Percentiles rank a stretch among this genome's conserved stretches.
Evolutionary conservation across 2,113 vertebrate species (phyloP).

Genomic region (Atlantisia rogersi): DNA sequence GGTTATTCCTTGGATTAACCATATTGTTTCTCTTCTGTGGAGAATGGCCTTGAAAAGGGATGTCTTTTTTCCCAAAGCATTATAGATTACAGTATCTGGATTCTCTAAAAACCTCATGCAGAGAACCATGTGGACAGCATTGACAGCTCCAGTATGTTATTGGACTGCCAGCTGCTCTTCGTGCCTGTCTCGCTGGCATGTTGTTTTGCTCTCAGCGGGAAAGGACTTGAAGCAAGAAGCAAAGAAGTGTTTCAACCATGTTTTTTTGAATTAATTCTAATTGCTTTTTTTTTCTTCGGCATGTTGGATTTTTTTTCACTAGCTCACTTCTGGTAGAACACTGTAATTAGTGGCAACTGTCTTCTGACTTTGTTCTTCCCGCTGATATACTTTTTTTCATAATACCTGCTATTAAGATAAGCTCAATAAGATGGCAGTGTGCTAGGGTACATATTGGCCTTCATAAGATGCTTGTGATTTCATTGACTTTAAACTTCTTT

Average conservation of each 20-base stretch:
- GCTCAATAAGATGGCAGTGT: not conserved
- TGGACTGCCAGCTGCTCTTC: conserved; percentile 52
- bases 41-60: conserved; percentile 12
- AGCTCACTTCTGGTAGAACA: not conserved
- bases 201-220: conserved; percentile 54
- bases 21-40: not conserved
- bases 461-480: not conserved
- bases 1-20: not conserved
- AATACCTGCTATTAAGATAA: not conserved
- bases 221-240: conserved; percentile 27
- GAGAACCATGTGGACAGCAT: conserved; percentile 23
- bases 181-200: not conserved
- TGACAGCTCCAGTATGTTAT: conserved; percentile 23
- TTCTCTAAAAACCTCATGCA: conserved; percentile 24
- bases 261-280: conserved; percentile 19
- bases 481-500: not conserved
- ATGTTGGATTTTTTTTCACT: not conserved
- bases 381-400: not conserved
- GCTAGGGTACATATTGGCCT: not conserved
- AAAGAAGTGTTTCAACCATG: conserved; percentile 32
- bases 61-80: not conserved
- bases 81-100: conserved; percentile 17
- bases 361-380: not conserved
- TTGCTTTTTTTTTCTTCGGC: not conserved
- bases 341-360: not conserved